Evolutionary conservation across 2,888 invertebrate genomes (phyloP).

Genomic region (Chloroclysta siterata): DNA sequence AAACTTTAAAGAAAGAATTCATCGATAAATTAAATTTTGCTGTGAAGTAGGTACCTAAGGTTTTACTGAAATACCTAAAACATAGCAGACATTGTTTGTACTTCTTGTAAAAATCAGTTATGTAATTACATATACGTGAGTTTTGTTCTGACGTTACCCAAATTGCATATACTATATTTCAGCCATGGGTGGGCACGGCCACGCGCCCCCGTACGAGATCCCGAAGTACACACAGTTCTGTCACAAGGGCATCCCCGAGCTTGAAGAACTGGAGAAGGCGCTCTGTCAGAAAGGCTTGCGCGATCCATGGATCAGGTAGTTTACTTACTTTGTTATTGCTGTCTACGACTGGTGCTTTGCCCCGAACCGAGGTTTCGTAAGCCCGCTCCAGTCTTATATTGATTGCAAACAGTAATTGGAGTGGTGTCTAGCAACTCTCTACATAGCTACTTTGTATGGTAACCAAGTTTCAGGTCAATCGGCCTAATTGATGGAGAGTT

Average conservation of each 20-base stretch:
- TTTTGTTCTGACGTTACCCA: constrained; percentile 36
- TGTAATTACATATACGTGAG: constrained; percentile 55
- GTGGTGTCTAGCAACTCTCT: too few relatives aligned
- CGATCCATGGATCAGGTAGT: constrained; percentile 94
- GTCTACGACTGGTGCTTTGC: too few relatives aligned
- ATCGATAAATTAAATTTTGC: too few relatives aligned
- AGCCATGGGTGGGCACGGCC: constrained; percentile 70
- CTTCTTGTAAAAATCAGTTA: constrained; percentile 35
- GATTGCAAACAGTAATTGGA: too few relatives aligned
- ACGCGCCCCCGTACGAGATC: constrained; percentile 85
- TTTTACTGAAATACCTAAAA: background rate
- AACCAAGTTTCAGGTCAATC: too few relatives aligned
- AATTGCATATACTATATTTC: constrained; percentile 15
- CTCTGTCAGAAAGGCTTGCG: constrained; percentile 89
- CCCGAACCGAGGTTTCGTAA: too few relatives aligned
- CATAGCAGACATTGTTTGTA: background rate
- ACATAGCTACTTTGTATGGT: too few relatives aligned
- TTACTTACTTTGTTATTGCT: too few relatives aligned
- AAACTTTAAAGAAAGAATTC: too few relatives aligned
- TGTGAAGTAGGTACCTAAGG: background rate
- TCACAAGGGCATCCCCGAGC: constrained; percentile 87
- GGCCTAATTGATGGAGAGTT: too few relatives aligned
- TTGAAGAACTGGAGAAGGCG: constrained; percentile 86
- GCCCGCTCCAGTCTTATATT: too few relatives aligned
- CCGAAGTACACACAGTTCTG: constrained; percentile 90